Conservation (phyloP, 2,113 vertebrate genomes). For the Proteles cristata region DNA sequence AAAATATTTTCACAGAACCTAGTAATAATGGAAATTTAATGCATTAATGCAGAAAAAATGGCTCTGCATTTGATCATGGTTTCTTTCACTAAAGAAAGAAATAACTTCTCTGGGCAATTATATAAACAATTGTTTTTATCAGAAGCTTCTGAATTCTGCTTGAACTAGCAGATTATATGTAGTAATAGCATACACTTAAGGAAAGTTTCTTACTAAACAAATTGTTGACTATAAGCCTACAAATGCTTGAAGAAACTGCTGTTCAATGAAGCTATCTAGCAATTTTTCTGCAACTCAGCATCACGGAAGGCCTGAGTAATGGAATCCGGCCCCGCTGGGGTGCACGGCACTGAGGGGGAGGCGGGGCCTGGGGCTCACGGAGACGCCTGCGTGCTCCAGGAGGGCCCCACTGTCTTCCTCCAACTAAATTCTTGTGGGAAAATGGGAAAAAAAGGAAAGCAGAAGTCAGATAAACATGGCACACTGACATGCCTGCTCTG, state of each 20-base stretch:
- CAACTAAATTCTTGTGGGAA: background rate
- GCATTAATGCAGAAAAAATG: background rate
- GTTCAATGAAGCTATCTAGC: background rate
- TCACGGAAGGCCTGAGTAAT: rapidly evolving
- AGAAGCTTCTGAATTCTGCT: background rate
- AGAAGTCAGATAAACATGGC: background rate
- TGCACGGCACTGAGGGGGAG: rapidly evolving
- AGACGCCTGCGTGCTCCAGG: background rate
- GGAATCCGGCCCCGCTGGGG: rapidly evolving
- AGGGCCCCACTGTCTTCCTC: background rate
- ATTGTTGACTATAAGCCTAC: background rate
- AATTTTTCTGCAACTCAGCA: background rate
- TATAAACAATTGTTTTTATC: background rate
- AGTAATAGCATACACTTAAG: background rate
- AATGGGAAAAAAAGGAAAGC: background rate
- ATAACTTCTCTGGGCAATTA: background rate
- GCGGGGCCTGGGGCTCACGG: background rate
- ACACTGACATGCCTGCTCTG: background rate
- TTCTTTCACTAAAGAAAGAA: background rate
- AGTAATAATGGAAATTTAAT: background rate
- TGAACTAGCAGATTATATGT: background rate
- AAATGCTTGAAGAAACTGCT: background rate
- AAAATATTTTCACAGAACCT: background rate
- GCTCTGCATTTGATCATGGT: background rate
- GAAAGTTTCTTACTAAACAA: background rate